phyloP scores from a whole-genome alignment of 1,140 invertebrate species.

The Lepidostoma basale region DNA sequence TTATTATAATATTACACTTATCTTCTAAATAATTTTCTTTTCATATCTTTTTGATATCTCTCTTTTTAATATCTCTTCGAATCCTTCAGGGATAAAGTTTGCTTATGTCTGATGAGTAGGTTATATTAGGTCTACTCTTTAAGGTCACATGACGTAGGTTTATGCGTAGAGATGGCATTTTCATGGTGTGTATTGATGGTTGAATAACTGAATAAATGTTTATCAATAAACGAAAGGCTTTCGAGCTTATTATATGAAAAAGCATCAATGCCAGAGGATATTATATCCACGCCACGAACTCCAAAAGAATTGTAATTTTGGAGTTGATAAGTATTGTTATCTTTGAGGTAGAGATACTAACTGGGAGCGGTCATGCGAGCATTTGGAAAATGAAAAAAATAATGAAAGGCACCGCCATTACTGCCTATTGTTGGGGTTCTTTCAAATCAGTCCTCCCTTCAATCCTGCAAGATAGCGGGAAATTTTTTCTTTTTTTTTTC shows the following conservation, averaged over 20 bases:
- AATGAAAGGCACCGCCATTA: too few relatives aligned
- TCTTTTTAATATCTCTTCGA: neutral
- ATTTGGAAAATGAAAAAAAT: constrained; percentile 23
- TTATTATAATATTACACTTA: too few relatives aligned
- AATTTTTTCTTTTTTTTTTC: too few relatives aligned
- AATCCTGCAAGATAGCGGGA: too few relatives aligned
- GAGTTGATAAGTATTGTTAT: neutral
- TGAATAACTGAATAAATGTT: neutral
- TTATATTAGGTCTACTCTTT: neutral
- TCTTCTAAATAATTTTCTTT: neutral
- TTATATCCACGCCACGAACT: neutral
- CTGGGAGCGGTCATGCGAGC: constrained; percentile 18
- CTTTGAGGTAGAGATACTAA: constrained; percentile 11
- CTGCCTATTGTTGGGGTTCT: too few relatives aligned
- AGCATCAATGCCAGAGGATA: neutral
- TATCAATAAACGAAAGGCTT: constrained; percentile 2
- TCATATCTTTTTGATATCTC: neutral
- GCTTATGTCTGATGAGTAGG: neutral
- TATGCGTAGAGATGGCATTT: neutral
- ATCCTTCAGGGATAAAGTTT: neutral
- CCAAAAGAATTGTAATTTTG: constrained; percentile 14
- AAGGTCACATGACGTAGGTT: neutral
- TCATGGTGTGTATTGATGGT: neutral
- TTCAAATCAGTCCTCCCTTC: too few relatives aligned
- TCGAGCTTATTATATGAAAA: neutral